These are phyloP conservation scores for Philereme transversata DNA, from an alignment of 2,888 invertebrate species.

Conservation along the genomic window DNA sequence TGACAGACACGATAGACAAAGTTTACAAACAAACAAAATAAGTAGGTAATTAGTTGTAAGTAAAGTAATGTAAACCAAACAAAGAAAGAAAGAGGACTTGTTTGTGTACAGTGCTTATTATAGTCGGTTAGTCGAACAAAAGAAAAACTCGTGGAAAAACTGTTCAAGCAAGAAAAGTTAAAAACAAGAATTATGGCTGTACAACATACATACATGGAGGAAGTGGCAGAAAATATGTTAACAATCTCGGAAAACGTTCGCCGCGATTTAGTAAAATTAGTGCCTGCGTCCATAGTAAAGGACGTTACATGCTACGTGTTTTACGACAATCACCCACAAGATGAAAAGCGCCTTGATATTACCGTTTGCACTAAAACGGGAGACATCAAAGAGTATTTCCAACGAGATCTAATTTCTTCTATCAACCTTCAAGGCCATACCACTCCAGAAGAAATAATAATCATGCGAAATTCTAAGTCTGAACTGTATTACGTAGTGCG, in stretches of 20 bases:
- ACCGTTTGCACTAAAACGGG: conserved; percentile 59
- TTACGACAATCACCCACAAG: conserved; percentile 67
- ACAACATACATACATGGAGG: no score
- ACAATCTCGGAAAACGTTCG: conserved; percentile 47
- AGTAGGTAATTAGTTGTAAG: no score
- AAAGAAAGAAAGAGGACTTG: no score
- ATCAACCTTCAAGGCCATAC: conserved; percentile 41
- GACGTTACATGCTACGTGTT: conserved; percentile 63
- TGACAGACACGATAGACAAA: no score
- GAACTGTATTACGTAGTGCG: conserved; percentile 63
- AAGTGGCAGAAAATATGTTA: conserved; percentile 17
- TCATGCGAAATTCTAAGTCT: conserved; percentile 58
- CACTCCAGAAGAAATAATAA: conserved; percentile 49
- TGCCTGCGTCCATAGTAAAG: conserved; percentile 57
- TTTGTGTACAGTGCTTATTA: no score
- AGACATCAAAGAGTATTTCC: conserved; percentile 64
- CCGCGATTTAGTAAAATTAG: conserved; percentile 49
- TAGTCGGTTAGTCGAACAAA: no score
- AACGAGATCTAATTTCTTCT: conserved; percentile 54
- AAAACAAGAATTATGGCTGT: background rate
- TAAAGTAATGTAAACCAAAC: no score
- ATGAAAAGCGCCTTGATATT: conserved; percentile 57
- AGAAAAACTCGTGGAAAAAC: no score
- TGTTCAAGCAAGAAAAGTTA: background rate
- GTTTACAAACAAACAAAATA: no score